These are phyloP conservation scores for Anolis carolinensis DNA, from an alignment of 2,113 vertebrate genomes.

Conservation along the genomic window DNA sequence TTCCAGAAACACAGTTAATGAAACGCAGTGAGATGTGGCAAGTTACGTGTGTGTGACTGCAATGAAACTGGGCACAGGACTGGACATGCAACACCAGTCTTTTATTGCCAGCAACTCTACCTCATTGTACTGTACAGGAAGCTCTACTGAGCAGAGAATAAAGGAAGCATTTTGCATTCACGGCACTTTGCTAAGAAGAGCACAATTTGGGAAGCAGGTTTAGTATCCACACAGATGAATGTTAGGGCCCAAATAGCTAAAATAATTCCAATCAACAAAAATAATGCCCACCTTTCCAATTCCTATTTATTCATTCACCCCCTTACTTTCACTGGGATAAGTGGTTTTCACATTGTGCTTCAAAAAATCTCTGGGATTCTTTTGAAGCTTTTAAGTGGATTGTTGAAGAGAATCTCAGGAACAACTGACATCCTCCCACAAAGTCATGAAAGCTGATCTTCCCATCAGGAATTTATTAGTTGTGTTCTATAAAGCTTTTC, in stretches of 20 bases:
- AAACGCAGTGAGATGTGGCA: not conserved
- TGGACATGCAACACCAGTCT: constrained; percentile 16
- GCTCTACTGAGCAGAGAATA: constrained; percentile 15
- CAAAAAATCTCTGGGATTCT: not conserved
- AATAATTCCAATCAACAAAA: not conserved
- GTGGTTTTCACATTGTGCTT: not conserved
- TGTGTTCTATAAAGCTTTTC: not conserved
- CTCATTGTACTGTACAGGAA: constrained; percentile 31
- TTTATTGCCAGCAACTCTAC: constrained; percentile 14
- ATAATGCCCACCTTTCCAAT: not conserved
- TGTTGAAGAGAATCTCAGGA: not conserved
- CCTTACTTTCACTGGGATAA: not conserved
- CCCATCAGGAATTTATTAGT: not conserved
- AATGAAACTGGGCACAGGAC: not conserved
- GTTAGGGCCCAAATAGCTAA: constrained; percentile 22
- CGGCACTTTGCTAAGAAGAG: constrained; percentile 19
- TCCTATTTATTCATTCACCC: not conserved
- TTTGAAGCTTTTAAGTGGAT: not conserved
- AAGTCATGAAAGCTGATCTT: not conserved
- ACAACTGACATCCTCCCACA: not conserved
- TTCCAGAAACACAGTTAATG: not conserved
- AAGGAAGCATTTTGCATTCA: constrained; percentile 41
- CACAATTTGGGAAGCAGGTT: constrained; percentile 15
- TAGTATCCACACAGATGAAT: constrained; percentile 13
- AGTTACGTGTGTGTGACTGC: constrained; percentile 35